These are phyloP conservation scores for Lysandra bellargus DNA, from an alignment of 2,888 invertebrate species.

Conservation along the genomic window DNA sequence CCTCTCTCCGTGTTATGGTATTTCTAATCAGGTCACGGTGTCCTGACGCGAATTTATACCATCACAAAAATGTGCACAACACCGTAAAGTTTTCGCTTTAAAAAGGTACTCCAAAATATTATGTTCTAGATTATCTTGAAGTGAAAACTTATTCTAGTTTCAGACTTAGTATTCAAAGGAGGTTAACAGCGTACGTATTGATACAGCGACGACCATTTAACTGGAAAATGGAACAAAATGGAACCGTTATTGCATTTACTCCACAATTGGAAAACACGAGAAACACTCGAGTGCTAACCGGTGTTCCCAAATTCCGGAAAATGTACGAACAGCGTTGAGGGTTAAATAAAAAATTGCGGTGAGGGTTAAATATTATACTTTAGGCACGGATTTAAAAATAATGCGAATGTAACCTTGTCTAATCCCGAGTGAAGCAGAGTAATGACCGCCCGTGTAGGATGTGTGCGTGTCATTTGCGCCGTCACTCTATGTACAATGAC, in stretches of 20 bases:
- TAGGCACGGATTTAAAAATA: too few relatives aligned
- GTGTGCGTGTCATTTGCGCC: too few relatives aligned
- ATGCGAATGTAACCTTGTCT: too few relatives aligned
- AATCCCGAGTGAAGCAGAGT: too few relatives aligned
- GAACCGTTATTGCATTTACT: neutral
- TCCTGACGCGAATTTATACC: too few relatives aligned
- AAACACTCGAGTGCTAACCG: neutral
- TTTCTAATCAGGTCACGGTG: too few relatives aligned
- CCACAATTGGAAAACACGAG: neutral
- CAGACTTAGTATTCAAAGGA: neutral
- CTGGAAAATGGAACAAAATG: constrained; percentile 8
- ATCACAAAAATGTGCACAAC: too few relatives aligned
- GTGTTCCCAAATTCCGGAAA: neutral
- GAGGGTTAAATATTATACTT: neutral
- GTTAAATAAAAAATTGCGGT: neutral
- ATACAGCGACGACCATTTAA: neutral
- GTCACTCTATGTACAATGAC: too few relatives aligned
- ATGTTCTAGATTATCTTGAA: neutral
- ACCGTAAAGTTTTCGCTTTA: neutral
- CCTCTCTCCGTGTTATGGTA: too few relatives aligned
- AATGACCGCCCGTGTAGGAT: too few relatives aligned
- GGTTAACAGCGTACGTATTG: neutral
- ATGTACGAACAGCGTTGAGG: neutral
- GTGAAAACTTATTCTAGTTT: too few relatives aligned
- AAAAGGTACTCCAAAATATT: neutral